These are phyloP conservation scores for Cephus pulcher DNA, from an alignment of 2,888 invertebrate genomes.

Conservation along the genomic window DNA sequence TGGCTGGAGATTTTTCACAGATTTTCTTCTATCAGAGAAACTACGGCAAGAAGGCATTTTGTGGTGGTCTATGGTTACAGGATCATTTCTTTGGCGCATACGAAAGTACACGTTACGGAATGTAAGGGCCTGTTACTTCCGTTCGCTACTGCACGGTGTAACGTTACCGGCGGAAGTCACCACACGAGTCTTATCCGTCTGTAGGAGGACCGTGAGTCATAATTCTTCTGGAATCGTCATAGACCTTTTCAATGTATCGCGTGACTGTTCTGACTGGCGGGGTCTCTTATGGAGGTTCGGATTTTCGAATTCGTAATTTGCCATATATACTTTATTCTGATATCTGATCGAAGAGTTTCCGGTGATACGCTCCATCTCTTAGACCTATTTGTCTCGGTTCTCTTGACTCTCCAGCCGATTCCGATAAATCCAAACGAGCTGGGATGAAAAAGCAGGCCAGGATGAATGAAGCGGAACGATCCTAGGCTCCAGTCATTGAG, in stretches of 20 bases:
- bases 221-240: neutral
- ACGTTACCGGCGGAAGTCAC: neutral
- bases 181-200: neutral
- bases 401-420: neutral
- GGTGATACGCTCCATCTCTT: neutral
- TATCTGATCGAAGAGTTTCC: neutral
- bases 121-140: neutral
- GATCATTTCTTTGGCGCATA: too few species aligned
- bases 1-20: neutral
- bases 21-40: neutral
- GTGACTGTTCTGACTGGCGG: too few species aligned
- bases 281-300: too few species aligned
- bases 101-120: too few species aligned
- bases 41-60: neutral
- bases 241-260: too few species aligned
- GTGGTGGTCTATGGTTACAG: too few species aligned
- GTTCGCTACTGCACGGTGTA: neutral
- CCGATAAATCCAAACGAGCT: neutral
- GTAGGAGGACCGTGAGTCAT: neutral
- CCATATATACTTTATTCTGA: neutral
- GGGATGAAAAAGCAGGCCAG: neutral
- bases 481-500: neutral
- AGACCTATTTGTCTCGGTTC: neutral
- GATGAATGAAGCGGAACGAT: slow-evolving; percentile 29
- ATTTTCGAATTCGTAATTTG: neutral